A percentile compares a stretch with the other conserved stretches of the same genome.
phyloP scores from a whole-genome alignment of 92 coral and sea anemone genomes.

The Bergia puertoricense region DNA sequence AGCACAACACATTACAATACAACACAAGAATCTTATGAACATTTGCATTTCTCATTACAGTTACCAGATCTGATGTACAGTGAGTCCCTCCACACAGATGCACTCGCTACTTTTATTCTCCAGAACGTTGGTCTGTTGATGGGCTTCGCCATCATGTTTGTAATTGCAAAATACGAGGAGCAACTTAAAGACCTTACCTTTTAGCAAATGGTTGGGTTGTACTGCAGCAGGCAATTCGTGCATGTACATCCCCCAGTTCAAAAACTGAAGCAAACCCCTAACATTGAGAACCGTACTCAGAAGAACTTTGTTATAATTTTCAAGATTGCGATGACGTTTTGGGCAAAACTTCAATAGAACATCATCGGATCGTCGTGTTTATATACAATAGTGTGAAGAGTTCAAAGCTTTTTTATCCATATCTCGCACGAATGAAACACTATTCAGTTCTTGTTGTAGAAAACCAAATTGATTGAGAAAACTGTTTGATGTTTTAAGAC shows the following conservation, averaged over 20 bases:
- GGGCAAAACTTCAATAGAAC: no score
- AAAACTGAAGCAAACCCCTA: no score
- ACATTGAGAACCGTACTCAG: no score
- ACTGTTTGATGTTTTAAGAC: no score
- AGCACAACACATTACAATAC: background rate
- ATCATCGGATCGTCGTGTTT: no score
- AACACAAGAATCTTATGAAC: background rate
- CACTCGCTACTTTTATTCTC: slow-evolving; percentile 60
- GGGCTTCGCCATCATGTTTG: slow-evolving; percentile 81
- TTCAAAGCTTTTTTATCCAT: no score
- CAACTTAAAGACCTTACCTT: slow-evolving; percentile 59
- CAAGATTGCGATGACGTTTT: no score
- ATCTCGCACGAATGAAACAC: no score
- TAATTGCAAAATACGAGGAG: slow-evolving; percentile 84
- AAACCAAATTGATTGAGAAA: no score
- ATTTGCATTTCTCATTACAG: slow-evolving; percentile 41
- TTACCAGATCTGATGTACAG: slow-evolving; percentile 94
- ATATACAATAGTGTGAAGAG: no score
- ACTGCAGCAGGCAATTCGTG: background rate
- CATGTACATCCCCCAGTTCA: background rate
- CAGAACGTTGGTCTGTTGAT: slow-evolving; percentile 80
- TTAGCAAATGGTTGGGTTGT: slow-evolving; percentile 13
- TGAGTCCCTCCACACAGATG: slow-evolving; percentile 71
- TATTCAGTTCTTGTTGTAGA: no score
- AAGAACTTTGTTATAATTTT: no score